phyloP scores from a whole-genome alignment of 2,888 invertebrate species.

The Leptogaster cylindrica region DNA sequence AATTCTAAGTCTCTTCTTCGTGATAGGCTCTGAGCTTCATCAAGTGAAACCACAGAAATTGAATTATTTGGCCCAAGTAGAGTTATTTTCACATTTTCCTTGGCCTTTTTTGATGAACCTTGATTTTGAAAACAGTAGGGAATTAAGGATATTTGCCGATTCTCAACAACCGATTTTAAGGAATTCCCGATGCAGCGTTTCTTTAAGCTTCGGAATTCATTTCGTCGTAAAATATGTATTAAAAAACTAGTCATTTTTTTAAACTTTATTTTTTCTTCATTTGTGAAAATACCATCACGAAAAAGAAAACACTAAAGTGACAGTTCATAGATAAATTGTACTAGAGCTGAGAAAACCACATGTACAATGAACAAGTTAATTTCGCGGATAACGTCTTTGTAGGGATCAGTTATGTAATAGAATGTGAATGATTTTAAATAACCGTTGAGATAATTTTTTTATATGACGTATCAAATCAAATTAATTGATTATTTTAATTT shows the following conservation, averaged over 20 bases:
- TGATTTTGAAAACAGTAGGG: neutral
- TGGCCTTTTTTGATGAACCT: constrained; percentile 42
- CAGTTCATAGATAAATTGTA: neutral
- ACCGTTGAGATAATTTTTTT: too few species aligned
- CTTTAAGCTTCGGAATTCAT: neutral
- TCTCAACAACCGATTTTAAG: too few species aligned
- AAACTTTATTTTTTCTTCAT: too few species aligned
- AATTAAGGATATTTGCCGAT: neutral
- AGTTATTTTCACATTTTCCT: constrained; percentile 66
- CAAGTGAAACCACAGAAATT: constrained; percentile 68
- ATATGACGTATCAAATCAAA: too few species aligned
- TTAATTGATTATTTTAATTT: too few species aligned
- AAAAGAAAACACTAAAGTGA: constrained; percentile 3
- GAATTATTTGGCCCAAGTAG: constrained; percentile 68
- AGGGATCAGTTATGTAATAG: too few species aligned
- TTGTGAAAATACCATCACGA: neutral
- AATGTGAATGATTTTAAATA: too few species aligned
- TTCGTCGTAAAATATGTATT: neutral
- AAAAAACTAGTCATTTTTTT: constrained; percentile 8
- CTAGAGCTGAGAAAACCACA: neutral
- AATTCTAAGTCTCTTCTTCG: constrained; percentile 72
- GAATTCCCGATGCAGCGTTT: neutral
- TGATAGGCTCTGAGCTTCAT: constrained; percentile 74
- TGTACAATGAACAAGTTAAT: too few species aligned
- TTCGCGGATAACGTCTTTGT: too few species aligned